Conservation (phyloP, 2,888 invertebrate genomes). For the Diachrysia chrysitis region DNA sequence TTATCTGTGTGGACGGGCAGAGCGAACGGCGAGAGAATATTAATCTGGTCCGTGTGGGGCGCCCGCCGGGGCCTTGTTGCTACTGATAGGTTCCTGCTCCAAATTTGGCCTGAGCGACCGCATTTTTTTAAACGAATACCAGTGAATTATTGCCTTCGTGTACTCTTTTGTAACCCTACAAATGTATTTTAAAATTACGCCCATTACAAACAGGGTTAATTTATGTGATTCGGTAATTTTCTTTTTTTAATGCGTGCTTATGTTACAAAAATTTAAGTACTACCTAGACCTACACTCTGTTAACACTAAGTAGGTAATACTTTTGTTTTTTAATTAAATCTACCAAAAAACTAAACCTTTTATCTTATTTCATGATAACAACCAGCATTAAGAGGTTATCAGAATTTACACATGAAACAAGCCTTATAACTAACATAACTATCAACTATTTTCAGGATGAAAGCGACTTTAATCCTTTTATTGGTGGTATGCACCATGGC, state of each 20-base stretch:
- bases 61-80: slow-evolving; percentile 14
- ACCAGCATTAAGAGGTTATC: background rate
- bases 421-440: background rate
- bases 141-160: slow-evolving; percentile 19
- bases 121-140: slow-evolving; percentile 26
- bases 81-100: slow-evolving; percentile 28
- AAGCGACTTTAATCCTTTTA: slow-evolving; percentile 70
- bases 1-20: slow-evolving; percentile 28
- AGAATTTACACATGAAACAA: background rate
- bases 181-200: slow-evolving; percentile 26
- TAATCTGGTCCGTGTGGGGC: slow-evolving; percentile 25
- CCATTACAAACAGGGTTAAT: slow-evolving; percentile 21
- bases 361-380: background rate
- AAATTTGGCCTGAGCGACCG: slow-evolving; percentile 18
- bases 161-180: slow-evolving; percentile 14
- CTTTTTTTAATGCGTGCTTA: background rate
- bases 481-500: slow-evolving; percentile 74
- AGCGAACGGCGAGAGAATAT: slow-evolving; percentile 38
- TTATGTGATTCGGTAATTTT: slow-evolving; percentile 13
- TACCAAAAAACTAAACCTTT: background rate
- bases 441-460: slow-evolving; percentile 74
- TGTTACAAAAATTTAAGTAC: background rate
- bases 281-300: background rate
- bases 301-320: background rate
- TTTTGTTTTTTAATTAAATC: background rate